Evolutionary conservation across 37 sponge, comb jelly and placozoan species (phyloP).

Genomic region (Diacarnus erythraeanus): DNA sequence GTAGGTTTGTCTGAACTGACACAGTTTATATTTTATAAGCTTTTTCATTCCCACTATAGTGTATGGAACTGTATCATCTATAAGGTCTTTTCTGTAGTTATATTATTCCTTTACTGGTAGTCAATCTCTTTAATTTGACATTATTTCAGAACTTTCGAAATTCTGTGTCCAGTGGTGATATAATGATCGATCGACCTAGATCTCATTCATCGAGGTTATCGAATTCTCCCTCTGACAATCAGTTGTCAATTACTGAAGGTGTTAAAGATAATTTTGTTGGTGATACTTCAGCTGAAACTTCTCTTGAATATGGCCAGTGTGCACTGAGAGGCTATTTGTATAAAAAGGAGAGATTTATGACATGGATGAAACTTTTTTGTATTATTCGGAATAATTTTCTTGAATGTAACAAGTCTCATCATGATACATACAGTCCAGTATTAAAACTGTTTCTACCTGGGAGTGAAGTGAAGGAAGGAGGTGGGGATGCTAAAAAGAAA

Average conservation of each 20-base stretch:
- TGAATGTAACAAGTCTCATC: conserved; percentile 57
- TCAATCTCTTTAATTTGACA: neutral
- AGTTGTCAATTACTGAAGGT: neutral
- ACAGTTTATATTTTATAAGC: too few relatives aligned
- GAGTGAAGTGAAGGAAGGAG: conserved; percentile 20
- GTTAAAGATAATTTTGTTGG: neutral
- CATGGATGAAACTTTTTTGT: conserved; percentile 59
- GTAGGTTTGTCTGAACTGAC: too few relatives aligned
- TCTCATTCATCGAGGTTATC: neutral
- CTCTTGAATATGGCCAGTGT: conserved; percentile 47
- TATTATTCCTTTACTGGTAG: neutral
- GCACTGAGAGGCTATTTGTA: conserved; percentile 35
- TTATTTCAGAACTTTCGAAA: conserved; percentile 18
- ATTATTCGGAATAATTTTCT: conserved; percentile 60
- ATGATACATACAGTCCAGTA: neutral
- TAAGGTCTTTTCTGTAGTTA: neutral
- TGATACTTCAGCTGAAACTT: neutral
- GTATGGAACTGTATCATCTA: too few relatives aligned
- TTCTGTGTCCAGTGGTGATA: neutral
- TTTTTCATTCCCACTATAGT: too few relatives aligned
- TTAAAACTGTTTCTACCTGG: conserved; percentile 66
- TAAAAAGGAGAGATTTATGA: conserved; percentile 51
- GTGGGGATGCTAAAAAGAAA: conserved; percentile 39
- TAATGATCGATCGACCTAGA: conserved; percentile 18
- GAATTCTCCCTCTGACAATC: neutral